A percentile compares a stretch with the other conserved stretches of the same genome.
phyloP scores from a whole-genome alignment of 2,888 invertebrate genomes.

The Gnatocerus cornutus region DNA sequence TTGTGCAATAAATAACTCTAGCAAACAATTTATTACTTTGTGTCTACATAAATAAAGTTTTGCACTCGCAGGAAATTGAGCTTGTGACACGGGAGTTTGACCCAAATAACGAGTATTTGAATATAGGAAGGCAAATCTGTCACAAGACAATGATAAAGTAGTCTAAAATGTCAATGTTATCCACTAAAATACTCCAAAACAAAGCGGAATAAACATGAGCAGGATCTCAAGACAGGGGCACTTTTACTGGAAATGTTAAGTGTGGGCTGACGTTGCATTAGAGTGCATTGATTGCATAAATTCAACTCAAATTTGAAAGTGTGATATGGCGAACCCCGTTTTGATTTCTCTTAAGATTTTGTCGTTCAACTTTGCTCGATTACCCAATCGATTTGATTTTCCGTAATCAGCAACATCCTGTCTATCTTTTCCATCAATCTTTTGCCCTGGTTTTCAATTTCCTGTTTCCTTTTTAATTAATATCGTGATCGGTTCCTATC shows the following conservation, averaged over 20 bases:
- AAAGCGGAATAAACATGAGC: not conserved
- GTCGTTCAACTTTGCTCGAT: not conserved
- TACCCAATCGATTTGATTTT: constrained; percentile 4
- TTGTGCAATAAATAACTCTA: constrained; percentile 7
- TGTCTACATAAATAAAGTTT: not conserved
- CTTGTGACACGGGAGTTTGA: too few species aligned
- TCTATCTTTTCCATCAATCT: constrained; percentile 7
- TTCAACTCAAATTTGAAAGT: constrained; percentile 34
- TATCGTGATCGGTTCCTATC: not conserved
- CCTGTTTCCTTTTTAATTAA: constrained; percentile 1
- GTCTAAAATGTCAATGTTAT: constrained; percentile 30
- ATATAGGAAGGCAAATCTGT: constrained; percentile 13
- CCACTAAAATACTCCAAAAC: constrained; percentile 16
- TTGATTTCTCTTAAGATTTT: constrained; percentile 2
- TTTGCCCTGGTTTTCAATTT: constrained; percentile 4
- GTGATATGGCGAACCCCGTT: constrained; percentile 18
- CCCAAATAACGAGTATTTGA: not conserved
- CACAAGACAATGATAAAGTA: not conserved
- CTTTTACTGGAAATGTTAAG: not conserved
- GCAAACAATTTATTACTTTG: not conserved
- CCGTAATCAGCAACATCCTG: constrained; percentile 8
- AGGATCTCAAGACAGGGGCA: not conserved
- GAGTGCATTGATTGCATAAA: constrained; percentile 9
- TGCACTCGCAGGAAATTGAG: too few species aligned
- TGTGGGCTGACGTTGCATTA: not conserved